These are phyloP conservation scores for Nemoura dubitans DNA, from an alignment of 2,888 invertebrate genomes.

Conservation along the genomic window DNA sequence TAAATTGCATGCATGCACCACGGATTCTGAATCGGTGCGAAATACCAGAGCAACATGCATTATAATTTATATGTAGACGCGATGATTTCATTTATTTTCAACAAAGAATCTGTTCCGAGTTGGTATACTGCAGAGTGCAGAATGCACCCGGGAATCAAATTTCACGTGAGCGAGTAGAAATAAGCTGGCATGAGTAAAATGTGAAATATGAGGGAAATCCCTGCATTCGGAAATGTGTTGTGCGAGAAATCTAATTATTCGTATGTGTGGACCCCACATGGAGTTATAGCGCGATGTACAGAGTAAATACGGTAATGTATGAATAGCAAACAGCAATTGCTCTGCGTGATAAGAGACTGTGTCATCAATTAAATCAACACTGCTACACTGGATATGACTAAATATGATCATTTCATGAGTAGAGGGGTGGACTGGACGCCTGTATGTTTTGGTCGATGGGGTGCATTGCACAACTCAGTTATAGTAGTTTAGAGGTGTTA, in stretches of 20 bases:
- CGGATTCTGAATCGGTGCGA: neutral
- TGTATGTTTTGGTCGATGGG: neutral
- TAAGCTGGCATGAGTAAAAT: neutral
- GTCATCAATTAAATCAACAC: constrained; percentile 7
- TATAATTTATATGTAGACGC: neutral
- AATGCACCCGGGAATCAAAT: neutral
- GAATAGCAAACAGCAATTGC: constrained; percentile 7
- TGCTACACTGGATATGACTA: neutral
- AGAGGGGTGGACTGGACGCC: neutral
- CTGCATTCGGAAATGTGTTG: too few relatives aligned
- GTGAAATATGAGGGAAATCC: neutral
- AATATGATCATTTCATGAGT: neutral
- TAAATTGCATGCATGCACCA: neutral
- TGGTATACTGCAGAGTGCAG: neutral
- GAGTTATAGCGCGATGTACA: neutral
- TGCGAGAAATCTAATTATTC: neutral
- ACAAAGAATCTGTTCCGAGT: neutral
- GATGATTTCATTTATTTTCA: neutral
- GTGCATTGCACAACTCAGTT: neutral
- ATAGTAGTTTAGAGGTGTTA: neutral
- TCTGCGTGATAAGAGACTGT: neutral
- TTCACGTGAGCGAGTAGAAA: neutral
- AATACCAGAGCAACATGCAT: too few relatives aligned
- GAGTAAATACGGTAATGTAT: neutral
- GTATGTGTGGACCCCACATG: neutral